phyloP scores from a whole-genome alignment of 2,797 vertebrate species.

The Harpagifer antarcticus region DNA sequence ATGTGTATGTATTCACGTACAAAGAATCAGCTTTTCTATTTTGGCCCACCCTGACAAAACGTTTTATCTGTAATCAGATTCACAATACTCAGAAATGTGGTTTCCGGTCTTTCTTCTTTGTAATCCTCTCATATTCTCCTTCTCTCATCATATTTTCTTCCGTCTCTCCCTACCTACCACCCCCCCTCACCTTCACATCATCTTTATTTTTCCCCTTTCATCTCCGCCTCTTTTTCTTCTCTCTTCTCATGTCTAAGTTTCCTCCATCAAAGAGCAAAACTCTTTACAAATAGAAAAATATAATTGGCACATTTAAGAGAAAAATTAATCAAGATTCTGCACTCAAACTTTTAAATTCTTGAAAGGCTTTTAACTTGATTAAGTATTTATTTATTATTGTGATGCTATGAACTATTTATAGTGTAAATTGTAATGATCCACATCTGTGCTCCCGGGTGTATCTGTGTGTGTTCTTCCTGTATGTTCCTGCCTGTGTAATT shows the following conservation, averaged over 20 bases:
- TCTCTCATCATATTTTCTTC: not conserved
- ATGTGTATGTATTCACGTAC: slow-evolving; percentile 22
- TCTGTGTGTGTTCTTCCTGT: too few species aligned
- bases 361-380: too few species aligned
- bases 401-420: too few species aligned
- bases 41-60: slow-evolving; percentile 25
- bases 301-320: not conserved
- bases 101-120: slow-evolving; percentile 10
- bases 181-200: slow-evolving; percentile 13
- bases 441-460: too few species aligned
- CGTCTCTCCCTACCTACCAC: not conserved
- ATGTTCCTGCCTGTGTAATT: too few species aligned
- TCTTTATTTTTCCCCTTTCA: slow-evolving; percentile 4
- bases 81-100: slow-evolving; percentile 40
- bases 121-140: not conserved
- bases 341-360: too few species aligned
- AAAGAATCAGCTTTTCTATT: slow-evolving; percentile 34
- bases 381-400: too few species aligned
- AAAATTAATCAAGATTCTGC: not conserved
- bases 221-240: slow-evolving; percentile 10
- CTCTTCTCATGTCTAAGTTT: slow-evolving; percentile 12
- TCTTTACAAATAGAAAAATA: not conserved
- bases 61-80: slow-evolving; percentile 28
- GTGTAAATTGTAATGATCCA: too few species aligned
- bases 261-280: slow-evolving; percentile 5